phyloP scores from a whole-genome alignment of 1,140 invertebrate genomes.

The Zophobas morio region DNA sequence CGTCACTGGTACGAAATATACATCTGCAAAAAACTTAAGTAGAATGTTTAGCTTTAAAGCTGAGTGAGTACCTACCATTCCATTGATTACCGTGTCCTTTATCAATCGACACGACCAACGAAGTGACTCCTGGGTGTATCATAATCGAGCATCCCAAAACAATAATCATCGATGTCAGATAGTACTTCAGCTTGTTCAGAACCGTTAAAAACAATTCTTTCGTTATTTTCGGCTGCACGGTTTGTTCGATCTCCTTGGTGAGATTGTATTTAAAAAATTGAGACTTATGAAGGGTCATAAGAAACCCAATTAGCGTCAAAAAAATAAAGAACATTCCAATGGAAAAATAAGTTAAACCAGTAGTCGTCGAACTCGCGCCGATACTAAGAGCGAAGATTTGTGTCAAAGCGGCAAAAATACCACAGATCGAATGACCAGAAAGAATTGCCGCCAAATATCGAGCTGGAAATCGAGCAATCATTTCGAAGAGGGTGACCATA shows the following conservation, averaged over 20 bases:
- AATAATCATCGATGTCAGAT: conserved; percentile 45
- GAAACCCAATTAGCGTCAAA: conserved; percentile 14
- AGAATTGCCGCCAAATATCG: not conserved
- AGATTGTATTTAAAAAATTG: conserved; percentile 19
- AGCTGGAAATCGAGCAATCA: conserved; percentile 5
- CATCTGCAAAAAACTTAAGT: conserved; percentile 49
- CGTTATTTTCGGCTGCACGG: not conserved
- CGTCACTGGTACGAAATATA: conserved; percentile 56
- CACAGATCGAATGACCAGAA: conserved; percentile 29
- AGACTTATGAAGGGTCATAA: not conserved
- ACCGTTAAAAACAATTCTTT: conserved; percentile 19
- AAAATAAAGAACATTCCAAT: conserved; percentile 31
- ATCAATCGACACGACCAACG: conserved; percentile 49
- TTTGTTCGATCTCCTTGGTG: not conserved
- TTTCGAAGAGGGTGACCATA: conserved; percentile 2
- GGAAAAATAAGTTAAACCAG: conserved; percentile 26
- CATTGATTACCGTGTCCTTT: conserved; percentile 44
- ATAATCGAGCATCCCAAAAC: conserved; percentile 53
- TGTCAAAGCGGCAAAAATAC: conserved; percentile 9
- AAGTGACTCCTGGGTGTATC: conserved; percentile 54
- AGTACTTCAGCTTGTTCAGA: conserved; percentile 35
- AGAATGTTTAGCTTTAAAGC: conserved; percentile 2
- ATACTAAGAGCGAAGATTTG: conserved; percentile 22
- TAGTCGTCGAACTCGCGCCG: not conserved
- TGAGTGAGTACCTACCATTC: conserved; percentile 45